Base-by-base conservation (phyloP, 2,888 invertebrate genomes). In the Subacronicta megacephala region DNA sequence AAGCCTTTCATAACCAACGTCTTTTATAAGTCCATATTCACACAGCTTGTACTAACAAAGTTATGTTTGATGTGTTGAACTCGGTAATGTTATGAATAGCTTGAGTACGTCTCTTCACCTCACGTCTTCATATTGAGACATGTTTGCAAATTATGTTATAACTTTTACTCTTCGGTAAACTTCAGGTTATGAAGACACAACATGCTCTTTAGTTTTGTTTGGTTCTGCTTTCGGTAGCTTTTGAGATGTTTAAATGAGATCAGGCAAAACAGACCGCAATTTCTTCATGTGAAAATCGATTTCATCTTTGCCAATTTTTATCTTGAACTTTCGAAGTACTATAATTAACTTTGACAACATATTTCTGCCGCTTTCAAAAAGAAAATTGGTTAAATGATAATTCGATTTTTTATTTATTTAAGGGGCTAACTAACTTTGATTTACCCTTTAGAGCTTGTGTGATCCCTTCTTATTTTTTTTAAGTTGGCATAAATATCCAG, bases 11-110 rank as follows among this genome's bases (percentile, higher is more conserved):
- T 2, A 44, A 16, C 40, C 40, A 20, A 36, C 26, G 26, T 12
- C 23, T 43, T 67, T 60, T 10, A 31, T 18, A 15, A 12, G 17
- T 41, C 2, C 18, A n/a, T 45, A 51, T 47, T 45, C 45, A 66
- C 51, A 7, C 3, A 7, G 7, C 2, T 31, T 15, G 17, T 13
- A 9, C n/a, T n/a, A n/a, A 9, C 18, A n/a, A 46, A 52, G 10
- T 53, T 68, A 37, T 1, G 54, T 64, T 67, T 49, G 68, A 54
- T 23, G 6, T 43, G 26, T 29, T 7, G 26, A 33, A 29, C n/a
- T 31, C 7, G 33, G 18, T 42, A 41, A 13, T 6, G 20, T 46
- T 26, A 26, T 68, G 68, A 64, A 67, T 44, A 45, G 42, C 33
- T 12, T 31, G 31, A n/a, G 31, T 31, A n/a, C 9, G n/a, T 15